These are phyloP conservation scores for Poecilobothrus nobilitatus DNA, from an alignment of 2,888 invertebrate species.

Conservation along the genomic window DNA sequence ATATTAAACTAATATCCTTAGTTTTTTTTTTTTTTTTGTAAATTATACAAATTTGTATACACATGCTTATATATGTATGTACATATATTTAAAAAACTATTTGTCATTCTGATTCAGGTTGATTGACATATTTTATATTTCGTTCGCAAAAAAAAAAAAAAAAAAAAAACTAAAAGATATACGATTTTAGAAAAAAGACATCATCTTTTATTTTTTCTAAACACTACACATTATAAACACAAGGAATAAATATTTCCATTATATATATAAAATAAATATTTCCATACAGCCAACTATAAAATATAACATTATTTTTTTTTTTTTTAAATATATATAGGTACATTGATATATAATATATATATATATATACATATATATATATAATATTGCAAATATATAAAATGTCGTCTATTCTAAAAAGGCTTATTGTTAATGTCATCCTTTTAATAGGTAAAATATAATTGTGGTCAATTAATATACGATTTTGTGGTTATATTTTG, in stretches of 20 bases:
- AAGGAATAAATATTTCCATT: too few relatives aligned
- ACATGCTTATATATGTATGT: not conserved
- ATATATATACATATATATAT: not conserved
- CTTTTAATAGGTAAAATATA: not conserved
- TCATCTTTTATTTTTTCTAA: not conserved
- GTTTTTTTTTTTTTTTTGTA: too few relatives aligned
- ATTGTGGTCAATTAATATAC: conserved; percentile 6
- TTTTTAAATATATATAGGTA: too few relatives aligned
- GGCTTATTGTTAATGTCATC: conserved; percentile 6
- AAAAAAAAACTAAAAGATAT: not conserved
- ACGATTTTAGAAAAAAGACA: not conserved
- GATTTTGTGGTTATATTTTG: not conserved
- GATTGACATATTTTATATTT: not conserved
- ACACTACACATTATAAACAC: too few relatives aligned
- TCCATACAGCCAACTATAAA: too few relatives aligned
- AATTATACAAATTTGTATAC: not conserved
- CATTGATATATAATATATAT: too few relatives aligned
- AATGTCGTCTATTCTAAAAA: not conserved
- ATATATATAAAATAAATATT: too few relatives aligned
- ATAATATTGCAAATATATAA: not conserved
- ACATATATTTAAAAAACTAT: not conserved
- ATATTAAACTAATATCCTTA: too few relatives aligned
- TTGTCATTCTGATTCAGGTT: conserved; percentile 6
- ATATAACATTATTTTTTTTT: too few relatives aligned
- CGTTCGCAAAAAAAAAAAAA: not conserved